Evolutionary conservation across 53 echinoderm and acorn worm species (phyloP).

Genomic region (Zoroaster sp.): DNA sequence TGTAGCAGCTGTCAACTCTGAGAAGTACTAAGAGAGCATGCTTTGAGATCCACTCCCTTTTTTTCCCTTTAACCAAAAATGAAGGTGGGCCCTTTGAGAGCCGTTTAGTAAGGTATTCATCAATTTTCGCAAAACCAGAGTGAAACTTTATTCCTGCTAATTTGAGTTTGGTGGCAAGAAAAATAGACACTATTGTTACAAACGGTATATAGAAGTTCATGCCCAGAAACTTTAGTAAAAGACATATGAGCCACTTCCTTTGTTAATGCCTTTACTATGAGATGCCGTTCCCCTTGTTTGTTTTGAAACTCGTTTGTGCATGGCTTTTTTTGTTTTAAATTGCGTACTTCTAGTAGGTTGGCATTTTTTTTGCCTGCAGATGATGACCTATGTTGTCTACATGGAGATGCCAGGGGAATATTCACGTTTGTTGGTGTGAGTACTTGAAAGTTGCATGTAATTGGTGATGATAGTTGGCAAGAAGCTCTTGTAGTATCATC

Average conservation of each 20-base stretch:
- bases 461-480: neutral
- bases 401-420: neutral
- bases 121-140: slow-evolving; percentile 1
- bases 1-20: neutral
- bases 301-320: neutral
- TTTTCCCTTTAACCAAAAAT: neutral
- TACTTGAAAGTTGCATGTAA: neutral
- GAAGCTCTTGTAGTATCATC: neutral
- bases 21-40: neutral
- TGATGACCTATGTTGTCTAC: neutral
- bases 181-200: neutral
- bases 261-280: neutral
- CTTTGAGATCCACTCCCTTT: slow-evolving; percentile 4
- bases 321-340: neutral
- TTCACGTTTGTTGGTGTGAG: neutral
- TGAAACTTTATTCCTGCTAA: neutral
- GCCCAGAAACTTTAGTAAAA: neutral
- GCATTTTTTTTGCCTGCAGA: neutral
- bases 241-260: neutral
- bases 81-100: neutral
- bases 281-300: neutral
- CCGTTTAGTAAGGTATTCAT: neutral
- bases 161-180: neutral
- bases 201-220: neutral
- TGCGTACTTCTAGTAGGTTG: neutral